Conservation (phyloP, 2,888 invertebrate species). For the Nomada fucata region DNA sequence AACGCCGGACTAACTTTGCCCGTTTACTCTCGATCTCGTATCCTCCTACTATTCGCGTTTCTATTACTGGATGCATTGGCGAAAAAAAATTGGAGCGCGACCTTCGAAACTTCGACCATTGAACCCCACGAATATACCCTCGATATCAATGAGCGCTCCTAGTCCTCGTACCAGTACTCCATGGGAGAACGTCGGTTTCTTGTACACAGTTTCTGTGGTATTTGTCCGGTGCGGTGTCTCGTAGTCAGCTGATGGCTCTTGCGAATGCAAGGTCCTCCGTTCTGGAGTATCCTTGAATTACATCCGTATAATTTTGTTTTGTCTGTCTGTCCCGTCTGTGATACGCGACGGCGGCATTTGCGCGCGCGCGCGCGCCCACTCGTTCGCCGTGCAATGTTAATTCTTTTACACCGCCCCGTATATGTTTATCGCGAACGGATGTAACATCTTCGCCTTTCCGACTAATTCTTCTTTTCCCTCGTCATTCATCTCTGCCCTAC, state of each 20-base stretch:
- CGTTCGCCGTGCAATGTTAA: background rate
- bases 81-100: conserved; percentile 1
- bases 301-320: conserved; percentile 35
- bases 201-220: background rate
- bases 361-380: background rate
- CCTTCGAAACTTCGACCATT: background rate
- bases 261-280: background rate
- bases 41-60: background rate
- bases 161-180: background rate
- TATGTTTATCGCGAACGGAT: conserved; percentile 30
- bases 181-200: no score
- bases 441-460: conserved; percentile 2
- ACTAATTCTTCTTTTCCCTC: background rate
- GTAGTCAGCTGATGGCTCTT: conserved; percentile 26
- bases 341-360: background rate
- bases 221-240: background rate
- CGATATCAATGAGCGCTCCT: conserved; percentile 2
- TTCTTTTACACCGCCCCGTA: background rate
- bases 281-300: conserved; percentile 20
- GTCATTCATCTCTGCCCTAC: background rate
- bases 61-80: background rate
- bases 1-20: conserved; percentile 62
- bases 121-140: background rate
- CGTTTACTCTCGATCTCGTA: conserved; percentile 51
- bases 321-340: conserved; percentile 29